A percentile compares a stretch with the other conserved stretches of the same genome.
phyloP scores from a whole-genome alignment of 2,888 invertebrate species.

The Papilio gigon region DNA sequence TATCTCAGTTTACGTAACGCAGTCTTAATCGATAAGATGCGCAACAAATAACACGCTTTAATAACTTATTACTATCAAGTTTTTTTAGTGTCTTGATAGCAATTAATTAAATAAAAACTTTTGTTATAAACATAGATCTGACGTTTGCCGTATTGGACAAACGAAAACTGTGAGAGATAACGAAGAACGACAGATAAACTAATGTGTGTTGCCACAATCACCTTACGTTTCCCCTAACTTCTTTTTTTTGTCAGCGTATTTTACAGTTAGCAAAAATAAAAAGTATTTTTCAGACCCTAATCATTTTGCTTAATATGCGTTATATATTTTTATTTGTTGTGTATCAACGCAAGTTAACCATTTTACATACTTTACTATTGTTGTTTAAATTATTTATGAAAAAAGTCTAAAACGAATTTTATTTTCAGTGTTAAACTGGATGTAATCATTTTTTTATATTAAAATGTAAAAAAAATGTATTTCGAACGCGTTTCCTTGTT shows the following conservation, averaged over 20 bases:
- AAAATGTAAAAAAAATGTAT: not conserved
- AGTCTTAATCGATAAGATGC: conserved; percentile 29
- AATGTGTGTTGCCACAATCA: not conserved
- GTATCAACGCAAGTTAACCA: not conserved
- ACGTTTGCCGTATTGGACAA: not conserved
- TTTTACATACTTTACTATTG: not conserved
- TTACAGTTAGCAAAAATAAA: not conserved
- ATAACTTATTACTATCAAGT: not conserved
- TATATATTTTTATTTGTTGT: not conserved
- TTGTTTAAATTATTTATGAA: not conserved
- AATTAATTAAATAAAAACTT: not conserved
- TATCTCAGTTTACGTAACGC: conserved; percentile 35
- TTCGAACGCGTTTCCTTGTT: not conserved
- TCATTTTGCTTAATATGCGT: not conserved
- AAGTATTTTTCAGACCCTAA: not conserved
- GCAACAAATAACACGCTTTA: conserved; percentile 12
- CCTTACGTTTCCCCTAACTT: not conserved
- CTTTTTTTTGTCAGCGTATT: not conserved
- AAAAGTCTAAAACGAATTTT: too few relatives aligned
- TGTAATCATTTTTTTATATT: not conserved
- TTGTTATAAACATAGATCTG: not conserved
- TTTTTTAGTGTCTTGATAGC: conserved; percentile 2
- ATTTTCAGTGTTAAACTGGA: too few relatives aligned
- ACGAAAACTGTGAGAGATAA: not conserved
- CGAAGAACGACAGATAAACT: not conserved